Evolutionary conservation across 1,140 invertebrate genomes (phyloP), one percentile per base, ranked within the genome.

Genomic region (Pseudomyrmex flavicornis): DNA sequence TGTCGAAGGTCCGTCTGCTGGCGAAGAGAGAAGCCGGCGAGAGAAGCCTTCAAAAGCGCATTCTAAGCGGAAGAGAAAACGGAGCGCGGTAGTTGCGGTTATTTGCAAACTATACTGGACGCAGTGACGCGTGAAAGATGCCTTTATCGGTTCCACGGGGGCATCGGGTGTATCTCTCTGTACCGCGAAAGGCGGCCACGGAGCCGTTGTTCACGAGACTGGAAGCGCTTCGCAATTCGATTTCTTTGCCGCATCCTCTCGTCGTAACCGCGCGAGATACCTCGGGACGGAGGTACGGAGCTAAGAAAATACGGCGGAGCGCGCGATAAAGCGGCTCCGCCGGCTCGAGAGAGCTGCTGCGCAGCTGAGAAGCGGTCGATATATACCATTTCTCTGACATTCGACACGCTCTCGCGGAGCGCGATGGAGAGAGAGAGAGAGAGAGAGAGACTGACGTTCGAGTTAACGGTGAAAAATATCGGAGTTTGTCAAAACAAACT

Each of bases 51-150:
- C 76, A 56, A 59, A 80, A 50, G 20, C 44, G 46, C 10, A 46
- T 70, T 80, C 66, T 50, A 70, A 61, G 44, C 54, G 76, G 66
- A 80, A 80, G 66, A 61, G 54, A 72, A 44, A 44, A 20, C 62
- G 62, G 12, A 15, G 12, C 20, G 35, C 35, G 46, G 54, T 80
- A 72, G 76, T 61, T 46, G 76, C 54, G 54, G 20, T 22, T 80
- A 80, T 72, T 80, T 80, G 76, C 66, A 72, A 80, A 80, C 22
- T 80, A 17, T 50, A 61, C 20, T 44, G 8, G 44, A 12, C 44
- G 76, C 56, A 61, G 66, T 61, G 66, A 80, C 54, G 76, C 76
- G 76, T 80, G 76, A 50, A 80, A 70, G 76, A 80, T 44, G 54
- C 54, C 59, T 61, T 72, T 80, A 80, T 80, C 66, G 72, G 66